These are phyloP conservation scores for Colinus virginianus DNA, from an alignment of 2,113 vertebrate genomes.

Conservation along the genomic window DNA sequence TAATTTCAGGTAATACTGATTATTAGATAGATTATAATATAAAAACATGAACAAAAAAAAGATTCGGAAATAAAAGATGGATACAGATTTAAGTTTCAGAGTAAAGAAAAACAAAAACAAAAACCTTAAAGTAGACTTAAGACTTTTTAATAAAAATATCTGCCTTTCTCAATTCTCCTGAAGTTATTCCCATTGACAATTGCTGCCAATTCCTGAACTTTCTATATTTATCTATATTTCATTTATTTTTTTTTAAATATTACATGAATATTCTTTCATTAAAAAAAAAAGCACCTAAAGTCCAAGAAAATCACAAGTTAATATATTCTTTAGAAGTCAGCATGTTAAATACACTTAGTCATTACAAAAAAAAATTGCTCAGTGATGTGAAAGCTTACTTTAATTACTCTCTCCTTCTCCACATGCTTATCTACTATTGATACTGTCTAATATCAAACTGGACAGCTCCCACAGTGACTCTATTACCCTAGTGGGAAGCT, in stretches of 20 bases:
- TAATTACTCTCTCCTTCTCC: constrained; percentile 30
- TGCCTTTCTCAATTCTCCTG: neutral
- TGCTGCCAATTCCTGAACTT: neutral
- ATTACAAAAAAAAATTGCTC: neutral
- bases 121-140: neutral
- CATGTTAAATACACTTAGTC: neutral
- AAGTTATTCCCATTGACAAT: neutral
- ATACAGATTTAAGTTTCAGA: neutral
- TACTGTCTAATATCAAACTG: constrained; percentile 37
- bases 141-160: neutral
- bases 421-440: constrained; percentile 15
- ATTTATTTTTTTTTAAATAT: neutral
- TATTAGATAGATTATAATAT: neutral
- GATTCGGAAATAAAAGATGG: neutral
- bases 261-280: neutral
- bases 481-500: neutral
- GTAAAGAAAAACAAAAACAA: neutral
- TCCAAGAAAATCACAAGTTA: neutral
- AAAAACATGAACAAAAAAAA: neutral
- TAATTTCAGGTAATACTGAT: neutral
- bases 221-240: neutral
- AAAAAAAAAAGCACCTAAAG: neutral
- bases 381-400: neutral
- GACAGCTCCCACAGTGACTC: neutral
- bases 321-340: neutral